phyloP scores from a whole-genome alignment of 2,797 vertebrate genomes.

The Chaunax sp. region DNA sequence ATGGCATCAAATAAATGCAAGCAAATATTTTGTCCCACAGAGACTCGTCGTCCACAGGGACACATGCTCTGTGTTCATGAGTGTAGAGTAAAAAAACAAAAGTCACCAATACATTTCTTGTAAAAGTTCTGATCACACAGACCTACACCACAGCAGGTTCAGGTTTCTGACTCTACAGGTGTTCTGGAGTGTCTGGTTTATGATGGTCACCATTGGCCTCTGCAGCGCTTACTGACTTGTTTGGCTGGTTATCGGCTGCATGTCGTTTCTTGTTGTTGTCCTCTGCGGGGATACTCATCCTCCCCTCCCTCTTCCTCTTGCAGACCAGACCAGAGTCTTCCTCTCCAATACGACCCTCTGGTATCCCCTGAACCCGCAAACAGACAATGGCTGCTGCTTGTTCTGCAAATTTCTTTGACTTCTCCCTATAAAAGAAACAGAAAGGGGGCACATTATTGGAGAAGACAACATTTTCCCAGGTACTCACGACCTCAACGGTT shows the following conservation, averaged over 20 bases:
- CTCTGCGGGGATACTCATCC: constrained; percentile 35
- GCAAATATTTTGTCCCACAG: too few species aligned
- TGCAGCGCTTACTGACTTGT: not conserved
- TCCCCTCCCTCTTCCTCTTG: constrained; percentile 90
- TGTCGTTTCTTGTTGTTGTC: constrained; percentile 70
- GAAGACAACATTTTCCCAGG: too few species aligned
- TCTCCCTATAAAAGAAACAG: constrained; percentile 86
- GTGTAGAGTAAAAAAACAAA: not conserved
- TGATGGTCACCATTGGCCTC: constrained; percentile 5
- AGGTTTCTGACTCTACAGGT: not conserved
- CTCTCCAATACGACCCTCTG: constrained; percentile 89
- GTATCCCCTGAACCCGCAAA: constrained; percentile 87
- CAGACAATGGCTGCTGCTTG: constrained; percentile 94
- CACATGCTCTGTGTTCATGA: too few species aligned
- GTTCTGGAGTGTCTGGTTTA: not conserved
- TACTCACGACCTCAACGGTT: too few species aligned
- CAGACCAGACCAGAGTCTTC: constrained; percentile 82
- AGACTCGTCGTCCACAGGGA: too few species aligned
- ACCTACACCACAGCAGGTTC: not conserved
- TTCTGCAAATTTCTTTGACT: constrained; percentile 96
- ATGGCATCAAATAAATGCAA: too few species aligned
- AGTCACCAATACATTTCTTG: too few species aligned
- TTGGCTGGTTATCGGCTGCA: constrained; percentile 14
- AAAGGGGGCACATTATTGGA: too few species aligned
- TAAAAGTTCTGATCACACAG: not conserved